Base-by-base conservation (phyloP, 2,888 invertebrate species). In the Lapara coniferarum region DNA sequence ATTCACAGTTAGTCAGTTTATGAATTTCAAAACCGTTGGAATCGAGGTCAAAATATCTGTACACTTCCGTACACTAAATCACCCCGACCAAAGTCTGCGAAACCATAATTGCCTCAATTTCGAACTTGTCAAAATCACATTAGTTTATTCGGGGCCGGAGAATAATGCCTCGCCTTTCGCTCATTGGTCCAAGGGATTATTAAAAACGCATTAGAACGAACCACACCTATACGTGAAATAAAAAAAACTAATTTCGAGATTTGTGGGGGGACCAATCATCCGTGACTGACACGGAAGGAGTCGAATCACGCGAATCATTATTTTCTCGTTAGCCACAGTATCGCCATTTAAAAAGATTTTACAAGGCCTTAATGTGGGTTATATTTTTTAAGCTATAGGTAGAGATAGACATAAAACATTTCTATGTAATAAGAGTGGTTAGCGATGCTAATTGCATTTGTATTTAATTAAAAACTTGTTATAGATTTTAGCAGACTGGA, bases 111-210 rank as follows among this genome's bases (percentile, higher is more conserved):
- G 87, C 91, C 83, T 88, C 89, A 91, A 93, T 93, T 92, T 88
- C 85, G 85, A 90, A 92, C 93, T 92, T 93, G 93, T 93, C 92
- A 93, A 93, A 93, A 92, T 89, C 90, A 87, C 91, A 93, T 93
- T 93, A 93, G 91, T 87, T 85, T 83, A 84, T 86, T 86, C 87
- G 84, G 84, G 84, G 79, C 77, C 74, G 78, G 80, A 84, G 84
- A 87, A 84, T 86, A 87, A 89, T 89, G 88, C 83, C 81, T 80
- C 81, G 90, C 89, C 90, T 88, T 88, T 83, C 89, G 86, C 83
- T 85, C 88, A 90, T 90, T 91, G 91, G 91, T 85, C 85, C 81
- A 80, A 82, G 85, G 89, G 89, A 92, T 93, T 92, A 93, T 93
- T 93, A 93, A 93, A 93, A 92, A 91, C 84, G 79, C 93, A 92